Evolutionary conservation across 2,113 vertebrate genomes (phyloP), one percentile per base, ranked within the genome.

Genomic region (Oreochromis tanganicae): DNA sequence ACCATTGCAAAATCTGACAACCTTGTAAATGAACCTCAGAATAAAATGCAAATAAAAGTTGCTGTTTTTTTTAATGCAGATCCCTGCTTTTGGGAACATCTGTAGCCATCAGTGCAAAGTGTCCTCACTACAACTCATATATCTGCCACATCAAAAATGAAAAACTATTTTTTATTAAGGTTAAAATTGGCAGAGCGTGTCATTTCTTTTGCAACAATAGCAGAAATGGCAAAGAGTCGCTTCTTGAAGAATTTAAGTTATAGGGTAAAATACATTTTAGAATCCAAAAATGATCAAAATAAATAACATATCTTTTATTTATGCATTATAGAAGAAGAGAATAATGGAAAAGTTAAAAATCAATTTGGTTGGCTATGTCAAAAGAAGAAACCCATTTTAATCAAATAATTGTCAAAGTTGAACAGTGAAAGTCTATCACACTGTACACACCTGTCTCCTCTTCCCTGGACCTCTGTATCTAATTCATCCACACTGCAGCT

Each of bases 261-360:
- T 71, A 73, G 9, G 21, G 13, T 27, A 73, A 73, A 73, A 27
- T 73, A 46, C 14, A 46, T 73, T 73, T 73, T 73, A 73, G 38
- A 46, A 27, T 46, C 38, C 66, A 27, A 14, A n/a, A 43, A 1
- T 43, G 43, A 43, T 43, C 2, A 0, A 71, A 71, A 73, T 46
- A 27, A 17, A 21, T 46, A 73, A 27, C 21, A 73, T 16, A 29
- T 73, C 3, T 13, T 10, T 27, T 29, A 17, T 73, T 48, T 73
- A 73, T 3, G 0, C 41, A 46, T 73, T 73, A 46, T 17, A 48
- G 41, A 73, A 48, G 21, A 27, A 4, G 68, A 48, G 21, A 46
- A 46, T 46, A 8, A 17, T 46, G 13, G 13, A 46, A 27, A 27
- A 27, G 21, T 46, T 73, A 17, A 46, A 46, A 46, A 27, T 73